These are phyloP conservation scores for Panonychus citri DNA, from an alignment of 1,140 invertebrate species.

Conservation along the genomic window DNA sequence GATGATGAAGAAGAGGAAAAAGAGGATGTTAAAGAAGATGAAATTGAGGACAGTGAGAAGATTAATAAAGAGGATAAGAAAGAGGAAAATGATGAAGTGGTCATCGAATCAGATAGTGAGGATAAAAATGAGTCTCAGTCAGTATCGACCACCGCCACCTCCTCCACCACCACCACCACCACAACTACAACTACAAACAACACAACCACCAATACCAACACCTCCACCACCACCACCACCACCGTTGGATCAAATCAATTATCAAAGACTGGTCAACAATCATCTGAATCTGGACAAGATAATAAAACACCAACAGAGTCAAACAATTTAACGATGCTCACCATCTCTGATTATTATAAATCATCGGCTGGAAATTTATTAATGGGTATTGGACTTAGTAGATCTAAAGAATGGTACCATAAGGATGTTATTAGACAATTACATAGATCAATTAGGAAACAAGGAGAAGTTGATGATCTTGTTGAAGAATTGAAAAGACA, in stretches of 20 bases:
- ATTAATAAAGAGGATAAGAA: constrained; percentile 3
- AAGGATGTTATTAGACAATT: constrained; percentile 64
- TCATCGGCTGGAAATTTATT: constrained; percentile 71
- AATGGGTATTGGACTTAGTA: constrained; percentile 64
- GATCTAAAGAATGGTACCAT: constrained; percentile 80
- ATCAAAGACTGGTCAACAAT: too few species aligned
- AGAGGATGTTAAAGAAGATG: constrained; percentile 4
- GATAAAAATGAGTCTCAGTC: not conserved
- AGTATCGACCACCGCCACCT: not conserved
- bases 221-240: not conserved
- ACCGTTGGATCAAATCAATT: too few species aligned
- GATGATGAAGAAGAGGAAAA: constrained; percentile 4
- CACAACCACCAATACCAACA: not conserved
- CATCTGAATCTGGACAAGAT: not conserved
- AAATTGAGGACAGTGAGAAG: constrained; percentile 6
- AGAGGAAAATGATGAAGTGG: constrained; percentile 3
- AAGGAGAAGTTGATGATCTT: constrained; percentile 36
- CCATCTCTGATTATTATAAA: constrained; percentile 38
- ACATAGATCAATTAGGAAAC: constrained; percentile 39
- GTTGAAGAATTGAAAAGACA: constrained; percentile 58
- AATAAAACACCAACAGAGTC: not conserved
- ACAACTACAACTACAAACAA: not conserved
- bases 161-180: not conserved
- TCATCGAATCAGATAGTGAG: not conserved
- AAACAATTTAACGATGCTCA: constrained; percentile 9